Conservation (phyloP, 2,113 vertebrate genomes). For the Rhipidura dahli region DNA sequence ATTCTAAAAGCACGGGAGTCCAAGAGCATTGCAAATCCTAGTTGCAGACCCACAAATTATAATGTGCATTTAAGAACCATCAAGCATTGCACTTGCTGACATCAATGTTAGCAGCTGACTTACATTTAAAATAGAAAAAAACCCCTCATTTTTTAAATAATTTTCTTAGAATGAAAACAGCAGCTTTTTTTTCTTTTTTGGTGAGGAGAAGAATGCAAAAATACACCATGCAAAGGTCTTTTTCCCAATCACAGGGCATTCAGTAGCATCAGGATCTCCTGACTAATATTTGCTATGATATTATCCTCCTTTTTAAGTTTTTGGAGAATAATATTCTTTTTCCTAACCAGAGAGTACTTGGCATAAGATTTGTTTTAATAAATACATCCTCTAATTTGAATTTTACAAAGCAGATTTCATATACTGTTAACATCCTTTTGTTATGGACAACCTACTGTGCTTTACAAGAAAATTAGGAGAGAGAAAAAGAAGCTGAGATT, state of each 20-base stretch:
- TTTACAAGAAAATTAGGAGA: neutral
- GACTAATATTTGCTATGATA: neutral
- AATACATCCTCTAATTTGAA: neutral
- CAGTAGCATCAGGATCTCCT: neutral
- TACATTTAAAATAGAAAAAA: conserved; percentile 15
- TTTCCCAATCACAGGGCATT: neutral
- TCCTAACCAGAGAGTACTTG: neutral
- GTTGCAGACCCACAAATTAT: conserved; percentile 47
- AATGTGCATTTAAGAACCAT: conserved; percentile 6
- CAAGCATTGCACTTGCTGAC: conserved; percentile 7
- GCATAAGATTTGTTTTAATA: neutral
- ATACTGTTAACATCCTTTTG: neutral
- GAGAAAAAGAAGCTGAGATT: neutral
- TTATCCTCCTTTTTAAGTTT: neutral
- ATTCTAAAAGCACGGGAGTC: conserved; percentile 21
- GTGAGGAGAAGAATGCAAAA: neutral
- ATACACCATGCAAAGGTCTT: neutral
- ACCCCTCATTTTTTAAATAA: neutral
- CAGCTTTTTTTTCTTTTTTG: neutral
- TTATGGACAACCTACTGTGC: neutral
- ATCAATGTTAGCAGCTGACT: neutral
- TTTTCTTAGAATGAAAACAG: neutral
- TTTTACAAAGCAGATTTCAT: neutral
- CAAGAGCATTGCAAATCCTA: conserved; percentile 28
- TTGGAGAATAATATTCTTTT: neutral